Evolutionary conservation across 2,113 vertebrate genomes (phyloP), one percentile per base, ranked within the genome.

Genomic region (Lates calcarifer): DNA sequence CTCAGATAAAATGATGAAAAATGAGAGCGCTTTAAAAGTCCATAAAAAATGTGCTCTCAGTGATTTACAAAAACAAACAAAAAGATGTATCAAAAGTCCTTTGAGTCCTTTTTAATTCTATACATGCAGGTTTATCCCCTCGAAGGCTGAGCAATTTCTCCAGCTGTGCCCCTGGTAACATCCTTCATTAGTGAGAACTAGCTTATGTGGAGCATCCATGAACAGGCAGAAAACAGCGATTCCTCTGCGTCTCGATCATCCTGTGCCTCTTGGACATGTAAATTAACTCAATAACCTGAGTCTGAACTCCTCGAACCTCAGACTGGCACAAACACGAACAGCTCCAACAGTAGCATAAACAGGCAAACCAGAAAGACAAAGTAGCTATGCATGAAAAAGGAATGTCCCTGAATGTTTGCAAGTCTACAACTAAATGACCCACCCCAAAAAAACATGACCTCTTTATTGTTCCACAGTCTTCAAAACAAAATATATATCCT

Each of bases 331-430:
- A 79, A 90, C 33, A 57, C 22, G 3, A 70, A 74, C 65, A 45
- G n/a, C 51, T 73, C 55, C 31, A 17, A 55, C 65, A 73, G 49
- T 9, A 57, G 77, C 31, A 20, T 2, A 51, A 76, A 58, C 68
- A 68, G 41, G 65, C 57, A 55, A 83, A 72, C 75, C 65, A 56
- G 65, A 64, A 80, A 62, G 71, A 61, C n/a, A 3, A 74, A 80
- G 77, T 58, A 74, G 58, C 77, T 33, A 39, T 51, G 60, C 67
- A 68, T 76, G 55, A 85, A 77, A 74, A 86, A 76, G 82, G 58
- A 87, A 81, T 78, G 84, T 92, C 91, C 93, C 93, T 94, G 93
- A 94, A 94, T 87, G 81, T 87, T 86, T 77, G 68, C 81, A 78
- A 77, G 57, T 77, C 68, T 86, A 87, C 58, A 68, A 20, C 87